phyloP scores from a whole-genome alignment of 2,797 vertebrate genomes.

The Pseudomugil gertrudae region DNA sequence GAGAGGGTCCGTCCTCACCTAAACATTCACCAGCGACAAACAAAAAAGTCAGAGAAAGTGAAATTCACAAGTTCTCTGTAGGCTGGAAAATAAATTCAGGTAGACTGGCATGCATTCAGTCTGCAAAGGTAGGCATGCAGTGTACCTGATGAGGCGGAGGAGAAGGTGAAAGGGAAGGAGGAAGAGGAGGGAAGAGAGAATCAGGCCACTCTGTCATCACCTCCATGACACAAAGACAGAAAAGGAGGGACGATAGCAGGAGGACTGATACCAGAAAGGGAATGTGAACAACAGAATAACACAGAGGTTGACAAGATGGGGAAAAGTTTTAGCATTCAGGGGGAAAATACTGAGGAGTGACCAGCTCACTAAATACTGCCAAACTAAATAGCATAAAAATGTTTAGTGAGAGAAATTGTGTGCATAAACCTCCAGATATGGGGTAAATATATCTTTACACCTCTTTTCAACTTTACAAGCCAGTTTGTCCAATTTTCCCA shows the following conservation, averaged over 20 bases:
- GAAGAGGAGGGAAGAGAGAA: constrained; percentile 51
- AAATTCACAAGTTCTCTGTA: constrained; percentile 32
- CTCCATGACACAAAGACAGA: constrained; percentile 65
- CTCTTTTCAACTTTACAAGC: background rate
- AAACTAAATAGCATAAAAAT: constrained; percentile 4
- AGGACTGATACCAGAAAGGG: constrained; percentile 66
- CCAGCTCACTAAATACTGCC: background rate
- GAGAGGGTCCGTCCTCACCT: constrained; percentile 93
- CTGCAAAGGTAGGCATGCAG: constrained; percentile 72
- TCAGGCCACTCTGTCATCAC: constrained; percentile 59
- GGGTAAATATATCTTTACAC: background rate
- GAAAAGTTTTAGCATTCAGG: constrained; percentile 47
- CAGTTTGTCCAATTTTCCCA: background rate
- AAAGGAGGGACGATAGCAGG: constrained; percentile 70
- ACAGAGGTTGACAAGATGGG: constrained; percentile 43
- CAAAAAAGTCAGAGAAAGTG: constrained; percentile 9
- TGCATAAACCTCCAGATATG: background rate
- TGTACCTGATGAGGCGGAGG: constrained; percentile 85
- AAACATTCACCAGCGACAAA: constrained; percentile 30
- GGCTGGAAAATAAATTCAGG: constrained; percentile 49
- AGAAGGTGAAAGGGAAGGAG: constrained; percentile 67
- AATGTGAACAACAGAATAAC: constrained; percentile 34
- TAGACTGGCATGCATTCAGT: constrained; percentile 61
- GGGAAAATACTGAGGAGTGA: constrained; percentile 7
- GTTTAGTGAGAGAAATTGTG: background rate